phyloP scores from a whole-genome alignment of 2,888 invertebrate species.

The Habroteleia sp. region DNA sequence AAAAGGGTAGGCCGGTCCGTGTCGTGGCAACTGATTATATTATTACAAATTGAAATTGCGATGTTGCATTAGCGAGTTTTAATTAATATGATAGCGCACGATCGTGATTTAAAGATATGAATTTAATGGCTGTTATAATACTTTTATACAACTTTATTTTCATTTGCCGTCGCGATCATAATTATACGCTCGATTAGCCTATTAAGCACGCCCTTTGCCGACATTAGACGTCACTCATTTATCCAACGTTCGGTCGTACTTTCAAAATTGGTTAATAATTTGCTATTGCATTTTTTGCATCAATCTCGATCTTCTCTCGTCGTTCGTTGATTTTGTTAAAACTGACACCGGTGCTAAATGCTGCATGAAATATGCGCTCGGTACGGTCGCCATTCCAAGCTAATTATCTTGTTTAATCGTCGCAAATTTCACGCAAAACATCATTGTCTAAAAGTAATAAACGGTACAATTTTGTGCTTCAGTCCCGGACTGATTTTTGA shows the following conservation, averaged over 20 bases:
- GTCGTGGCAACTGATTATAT: slow-evolving; percentile 29
- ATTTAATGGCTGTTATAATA: slow-evolving; percentile 33
- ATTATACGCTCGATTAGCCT: slow-evolving; percentile 50
- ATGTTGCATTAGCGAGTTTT: slow-evolving; percentile 42
- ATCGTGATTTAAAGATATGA: slow-evolving; percentile 50
- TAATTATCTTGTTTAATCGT: slow-evolving; percentile 1
- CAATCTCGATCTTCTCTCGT: background rate
- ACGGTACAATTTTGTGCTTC: background rate
- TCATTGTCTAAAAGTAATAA: background rate
- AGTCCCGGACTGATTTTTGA: slow-evolving; percentile 11
- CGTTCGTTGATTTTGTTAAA: background rate
- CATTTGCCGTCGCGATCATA: slow-evolving; percentile 38
- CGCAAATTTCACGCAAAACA: background rate
- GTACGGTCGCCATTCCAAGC: background rate
- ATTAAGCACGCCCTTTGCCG: slow-evolving; percentile 42
- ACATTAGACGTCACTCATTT: slow-evolving; percentile 28
- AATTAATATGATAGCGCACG: slow-evolving; percentile 43
- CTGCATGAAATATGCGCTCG: slow-evolving; percentile 1
- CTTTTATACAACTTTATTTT: slow-evolving; percentile 38
- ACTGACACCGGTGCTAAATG: slow-evolving; percentile 7
- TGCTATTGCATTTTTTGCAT: background rate
- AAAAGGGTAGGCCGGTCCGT: slow-evolving; percentile 13
- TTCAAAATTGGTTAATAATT: slow-evolving; percentile 30
- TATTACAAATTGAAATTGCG: slow-evolving; percentile 47
- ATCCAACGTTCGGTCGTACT: slow-evolving; percentile 11